Percentiles rank a stretch among this genome's conserved stretches.
Conservation (phyloP, 2,113 vertebrate genomes). For the Podarcis muralis region DNA sequence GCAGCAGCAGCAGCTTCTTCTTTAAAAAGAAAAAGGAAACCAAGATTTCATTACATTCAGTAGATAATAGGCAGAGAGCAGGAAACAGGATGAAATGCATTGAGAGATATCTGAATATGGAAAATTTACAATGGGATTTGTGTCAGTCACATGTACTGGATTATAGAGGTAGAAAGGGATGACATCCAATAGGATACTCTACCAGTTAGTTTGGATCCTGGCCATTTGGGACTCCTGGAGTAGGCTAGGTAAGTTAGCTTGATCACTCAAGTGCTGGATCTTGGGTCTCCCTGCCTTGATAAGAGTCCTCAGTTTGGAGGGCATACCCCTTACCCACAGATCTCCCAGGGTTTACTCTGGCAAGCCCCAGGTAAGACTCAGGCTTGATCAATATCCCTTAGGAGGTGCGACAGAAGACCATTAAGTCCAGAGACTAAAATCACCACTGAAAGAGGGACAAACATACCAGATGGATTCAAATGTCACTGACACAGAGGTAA, state of each 20-base stretch:
- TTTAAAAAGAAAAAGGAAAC: not conserved
- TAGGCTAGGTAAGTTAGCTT: too few species aligned
- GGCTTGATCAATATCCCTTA: not conserved
- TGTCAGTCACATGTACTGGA: not conserved
- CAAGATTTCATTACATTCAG: slow-evolving; percentile 39
- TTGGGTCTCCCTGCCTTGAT: too few species aligned
- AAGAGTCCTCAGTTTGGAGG: too few species aligned
- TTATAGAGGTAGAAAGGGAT: not conserved
- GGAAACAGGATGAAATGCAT: not conserved
- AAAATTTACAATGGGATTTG: not conserved
- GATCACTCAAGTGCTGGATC: too few species aligned
- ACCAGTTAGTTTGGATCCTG: too few species aligned
- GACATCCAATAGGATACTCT: too few species aligned
- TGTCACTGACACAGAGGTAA: not conserved
- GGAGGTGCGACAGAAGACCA: too few species aligned
- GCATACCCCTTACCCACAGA: too few species aligned
- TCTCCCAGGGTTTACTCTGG: too few species aligned
- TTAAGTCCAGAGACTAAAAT: not conserved
- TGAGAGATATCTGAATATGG: not conserved
- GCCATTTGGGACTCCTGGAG: too few species aligned
- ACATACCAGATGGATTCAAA: not conserved
- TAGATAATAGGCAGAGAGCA: slow-evolving; percentile 25
- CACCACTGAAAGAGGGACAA: not conserved
- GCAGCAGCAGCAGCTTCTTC: not conserved
- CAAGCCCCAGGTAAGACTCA: too few species aligned